A percentile compares a stretch with the other conserved stretches of the same genome.
Evolutionary conservation across 1,140 invertebrate species (phyloP).

Genomic region (Asobara japonica): DNA sequence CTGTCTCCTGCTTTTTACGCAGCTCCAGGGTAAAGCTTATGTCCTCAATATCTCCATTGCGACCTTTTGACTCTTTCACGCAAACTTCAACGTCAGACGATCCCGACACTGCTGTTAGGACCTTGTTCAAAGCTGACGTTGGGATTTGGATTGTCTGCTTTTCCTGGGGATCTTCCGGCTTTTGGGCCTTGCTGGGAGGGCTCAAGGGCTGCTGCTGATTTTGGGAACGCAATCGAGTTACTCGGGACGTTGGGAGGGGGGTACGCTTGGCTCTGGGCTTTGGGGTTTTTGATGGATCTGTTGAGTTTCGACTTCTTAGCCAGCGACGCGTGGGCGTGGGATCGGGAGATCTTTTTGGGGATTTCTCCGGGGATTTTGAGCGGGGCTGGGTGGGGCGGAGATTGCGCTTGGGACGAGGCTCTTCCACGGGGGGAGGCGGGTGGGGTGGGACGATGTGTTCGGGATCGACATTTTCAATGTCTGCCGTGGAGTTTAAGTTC

Average conservation of each 20-base stretch:
- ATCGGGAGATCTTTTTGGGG: slow-evolving; percentile 15
- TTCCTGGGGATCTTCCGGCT: slow-evolving; percentile 20
- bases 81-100: slow-evolving; percentile 59
- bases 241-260: too few species aligned
- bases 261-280: slow-evolving; percentile 1
- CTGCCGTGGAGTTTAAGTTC: slow-evolving; percentile 50
- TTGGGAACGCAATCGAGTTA: slow-evolving; percentile 8
- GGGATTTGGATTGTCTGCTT: slow-evolving; percentile 60
- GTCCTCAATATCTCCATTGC: slow-evolving; percentile 54
- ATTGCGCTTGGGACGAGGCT: slow-evolving; percentile 41
- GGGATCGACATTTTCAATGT: slow-evolving; percentile 41
- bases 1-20: slow-evolving; percentile 52
- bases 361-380: slow-evolving; percentile 17
- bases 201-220: too few species aligned
- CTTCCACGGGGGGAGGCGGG: background rate
- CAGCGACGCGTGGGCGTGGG: slow-evolving; percentile 37
- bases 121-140: slow-evolving; percentile 60
- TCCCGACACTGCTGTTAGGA: slow-evolving; percentile 56
- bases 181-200: background rate
- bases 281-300: slow-evolving; percentile 34
- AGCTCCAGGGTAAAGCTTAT: slow-evolving; percentile 64
- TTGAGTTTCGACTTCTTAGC: slow-evolving; percentile 36
- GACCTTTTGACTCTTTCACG: slow-evolving; percentile 60
- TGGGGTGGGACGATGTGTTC: slow-evolving; percentile 33
- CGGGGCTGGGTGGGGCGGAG: slow-evolving; percentile 45